A percentile compares a stretch with the other conserved stretches of the same genome.
phyloP scores from a whole-genome alignment of 2,888 invertebrate species.

The Aelia acuminata region DNA sequence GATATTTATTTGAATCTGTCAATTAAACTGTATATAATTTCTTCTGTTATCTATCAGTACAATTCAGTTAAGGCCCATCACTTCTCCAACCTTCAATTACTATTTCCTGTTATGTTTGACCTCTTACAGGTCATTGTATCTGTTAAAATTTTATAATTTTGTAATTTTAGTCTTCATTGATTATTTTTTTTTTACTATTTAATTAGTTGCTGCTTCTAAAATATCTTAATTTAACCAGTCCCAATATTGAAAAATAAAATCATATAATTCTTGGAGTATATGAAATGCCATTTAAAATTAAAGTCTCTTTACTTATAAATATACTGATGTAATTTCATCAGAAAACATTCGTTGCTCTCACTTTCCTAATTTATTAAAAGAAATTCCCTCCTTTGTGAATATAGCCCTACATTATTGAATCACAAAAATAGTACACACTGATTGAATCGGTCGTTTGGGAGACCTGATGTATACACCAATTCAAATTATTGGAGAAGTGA shows the following conservation, averaged over 20 bases:
- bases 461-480: too few species aligned
- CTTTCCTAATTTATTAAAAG: background rate
- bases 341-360: background rate
- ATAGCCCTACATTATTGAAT: too few species aligned
- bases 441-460: too few species aligned
- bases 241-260: too few species aligned
- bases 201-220: background rate
- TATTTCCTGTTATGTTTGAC: slow-evolving; percentile 50
- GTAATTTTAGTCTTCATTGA: background rate
- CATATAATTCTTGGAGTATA: too few species aligned
- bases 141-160: too few species aligned
- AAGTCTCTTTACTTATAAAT: background rate
- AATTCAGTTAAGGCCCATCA: slow-evolving; percentile 17
- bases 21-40: background rate
- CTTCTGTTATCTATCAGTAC: background rate
- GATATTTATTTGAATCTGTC: background rate
- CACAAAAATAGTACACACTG: too few species aligned
- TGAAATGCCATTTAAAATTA: background rate
- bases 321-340: background rate
- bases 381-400: background rate
- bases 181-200: background rate
- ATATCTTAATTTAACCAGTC: background rate
- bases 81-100: slow-evolving; percentile 5
- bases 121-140: background rate
- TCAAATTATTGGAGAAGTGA: too few species aligned